Conservation (phyloP, 2,888 invertebrate species). For the Caenorhabditis sp. region DNA sequence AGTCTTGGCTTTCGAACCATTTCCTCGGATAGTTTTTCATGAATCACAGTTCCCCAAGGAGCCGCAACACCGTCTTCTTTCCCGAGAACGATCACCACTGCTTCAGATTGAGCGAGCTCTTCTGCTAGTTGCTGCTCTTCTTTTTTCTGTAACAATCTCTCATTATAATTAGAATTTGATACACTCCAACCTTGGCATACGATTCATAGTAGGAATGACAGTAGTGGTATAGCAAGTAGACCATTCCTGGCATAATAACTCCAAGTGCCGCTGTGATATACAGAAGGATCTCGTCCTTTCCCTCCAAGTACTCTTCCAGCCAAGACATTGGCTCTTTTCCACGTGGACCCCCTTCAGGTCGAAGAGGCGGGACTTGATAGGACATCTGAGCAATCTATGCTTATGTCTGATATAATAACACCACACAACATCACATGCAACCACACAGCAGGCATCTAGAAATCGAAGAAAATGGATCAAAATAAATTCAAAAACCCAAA, state of each 20-base stretch:
- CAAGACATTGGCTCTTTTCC: constrained; percentile 50
- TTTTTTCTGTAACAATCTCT: constrained; percentile 68
- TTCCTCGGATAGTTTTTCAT: constrained; percentile 65
- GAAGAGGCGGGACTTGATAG: constrained; percentile 63
- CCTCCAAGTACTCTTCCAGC: constrained; percentile 69
- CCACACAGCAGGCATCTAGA: constrained; percentile 51
- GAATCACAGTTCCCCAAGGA: constrained; percentile 51
- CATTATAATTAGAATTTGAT: not conserved
- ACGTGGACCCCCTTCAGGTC: constrained; percentile 53
- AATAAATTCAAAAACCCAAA: constrained; percentile 7
- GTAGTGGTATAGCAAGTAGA: constrained; percentile 78
- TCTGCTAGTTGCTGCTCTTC: constrained; percentile 71
- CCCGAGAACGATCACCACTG: constrained; percentile 60
- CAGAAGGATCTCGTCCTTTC: constrained; percentile 78
- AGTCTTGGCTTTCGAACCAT: constrained; percentile 62
- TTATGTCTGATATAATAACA: constrained; percentile 23
- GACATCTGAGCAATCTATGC: constrained; percentile 28
- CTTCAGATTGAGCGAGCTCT: constrained; percentile 72
- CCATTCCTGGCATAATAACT: constrained; percentile 78
- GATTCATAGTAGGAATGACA: constrained; percentile 74
- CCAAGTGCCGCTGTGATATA: constrained; percentile 80
- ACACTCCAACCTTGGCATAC: constrained; percentile 70
- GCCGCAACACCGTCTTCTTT: constrained; percentile 63
- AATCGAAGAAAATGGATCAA: not conserved
- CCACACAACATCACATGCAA: constrained; percentile 54